A percentile compares a stretch with the other conserved stretches of the same genome.
Conservation (phyloP, 2,797 vertebrate species). For the Rhinatrema bivittatum region DNA sequence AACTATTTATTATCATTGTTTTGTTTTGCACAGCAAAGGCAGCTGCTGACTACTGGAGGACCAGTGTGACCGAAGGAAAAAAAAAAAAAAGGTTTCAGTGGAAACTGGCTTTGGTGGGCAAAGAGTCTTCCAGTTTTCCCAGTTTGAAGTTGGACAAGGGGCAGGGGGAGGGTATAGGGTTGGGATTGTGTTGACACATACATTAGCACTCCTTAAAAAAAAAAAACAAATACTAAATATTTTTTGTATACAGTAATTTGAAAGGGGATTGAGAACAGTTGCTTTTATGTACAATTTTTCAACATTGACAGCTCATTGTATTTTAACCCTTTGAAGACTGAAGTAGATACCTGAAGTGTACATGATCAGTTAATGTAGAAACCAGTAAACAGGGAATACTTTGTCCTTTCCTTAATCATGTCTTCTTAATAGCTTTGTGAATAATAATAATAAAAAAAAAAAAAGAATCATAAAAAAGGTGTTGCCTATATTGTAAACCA, state of each 20-base stretch:
- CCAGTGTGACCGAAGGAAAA: slow-evolving; percentile 56
- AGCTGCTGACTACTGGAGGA: slow-evolving; percentile 83
- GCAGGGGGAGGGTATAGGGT: slow-evolving; percentile 30
- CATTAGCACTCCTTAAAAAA: slow-evolving; percentile 50
- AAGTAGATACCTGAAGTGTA: slow-evolving; percentile 56
- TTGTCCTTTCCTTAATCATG: slow-evolving; percentile 51
- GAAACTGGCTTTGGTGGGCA: slow-evolving; percentile 46
- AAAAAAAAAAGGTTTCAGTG: slow-evolving; percentile 41
- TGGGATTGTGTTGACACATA: slow-evolving; percentile 40
- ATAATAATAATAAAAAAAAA: slow-evolving; percentile 7
- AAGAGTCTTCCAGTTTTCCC: slow-evolving; percentile 54
- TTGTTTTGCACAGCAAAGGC: slow-evolving; percentile 98
- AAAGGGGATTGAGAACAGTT: slow-evolving; percentile 60
- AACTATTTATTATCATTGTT: slow-evolving; percentile 98
- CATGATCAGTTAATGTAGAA: slow-evolving; percentile 53
- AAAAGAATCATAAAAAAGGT: slow-evolving; percentile 42
- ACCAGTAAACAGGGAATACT: slow-evolving; percentile 50
- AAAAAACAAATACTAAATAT: slow-evolving; percentile 30
- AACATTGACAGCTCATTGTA: slow-evolving; percentile 60
- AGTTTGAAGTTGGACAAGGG: slow-evolving; percentile 26
- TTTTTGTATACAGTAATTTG: slow-evolving; percentile 57
- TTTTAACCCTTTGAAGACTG: slow-evolving; percentile 62
- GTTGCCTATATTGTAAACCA: slow-evolving; percentile 72
- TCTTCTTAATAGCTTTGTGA: slow-evolving; percentile 59
- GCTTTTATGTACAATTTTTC: slow-evolving; percentile 57